Evolutionary conservation across 2,113 vertebrate genomes (phyloP).

Genomic region (Chloebia gouldiae): DNA sequence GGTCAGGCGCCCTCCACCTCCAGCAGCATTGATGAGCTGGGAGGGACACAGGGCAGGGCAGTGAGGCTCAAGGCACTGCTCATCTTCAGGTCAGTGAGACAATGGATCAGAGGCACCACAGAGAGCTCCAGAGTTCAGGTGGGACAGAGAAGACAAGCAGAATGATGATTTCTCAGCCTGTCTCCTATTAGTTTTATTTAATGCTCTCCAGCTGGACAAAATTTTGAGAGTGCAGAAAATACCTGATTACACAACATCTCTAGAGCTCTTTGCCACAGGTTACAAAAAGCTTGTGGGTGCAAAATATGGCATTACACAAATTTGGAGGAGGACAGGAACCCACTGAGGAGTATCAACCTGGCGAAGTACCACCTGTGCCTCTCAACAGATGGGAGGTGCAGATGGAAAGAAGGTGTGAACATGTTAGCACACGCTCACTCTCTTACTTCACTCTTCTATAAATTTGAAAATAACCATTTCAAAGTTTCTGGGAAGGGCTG

Average conservation of each 20-base stretch:
- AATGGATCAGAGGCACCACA: fast-evolving
- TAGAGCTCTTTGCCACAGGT: not conserved
- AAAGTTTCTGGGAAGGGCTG: not conserved
- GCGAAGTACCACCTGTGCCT: not conserved
- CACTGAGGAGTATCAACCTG: not conserved
- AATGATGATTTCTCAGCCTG: not conserved
- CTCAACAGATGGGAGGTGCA: not conserved
- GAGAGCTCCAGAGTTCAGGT: not conserved
- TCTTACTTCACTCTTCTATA: not conserved
- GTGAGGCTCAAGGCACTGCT: fast-evolving
- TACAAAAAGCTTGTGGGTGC: not conserved
- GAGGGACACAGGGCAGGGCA: not conserved
- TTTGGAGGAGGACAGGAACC: not conserved
- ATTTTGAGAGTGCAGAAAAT: not conserved
- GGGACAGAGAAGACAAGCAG: not conserved
- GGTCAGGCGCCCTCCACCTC: not conserved
- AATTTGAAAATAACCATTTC: not conserved
- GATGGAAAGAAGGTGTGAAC: conserved; percentile 1
- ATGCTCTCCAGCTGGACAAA: not conserved
- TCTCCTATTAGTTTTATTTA: not conserved
- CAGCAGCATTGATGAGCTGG: not conserved
- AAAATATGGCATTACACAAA: not conserved
- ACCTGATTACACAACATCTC: not conserved
- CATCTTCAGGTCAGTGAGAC: not conserved
- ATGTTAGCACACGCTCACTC: not conserved